Evolutionary conservation across 2,888 invertebrate species (phyloP), one percentile per base, ranked within the genome.

Genomic region (Operophtera brumata): DNA sequence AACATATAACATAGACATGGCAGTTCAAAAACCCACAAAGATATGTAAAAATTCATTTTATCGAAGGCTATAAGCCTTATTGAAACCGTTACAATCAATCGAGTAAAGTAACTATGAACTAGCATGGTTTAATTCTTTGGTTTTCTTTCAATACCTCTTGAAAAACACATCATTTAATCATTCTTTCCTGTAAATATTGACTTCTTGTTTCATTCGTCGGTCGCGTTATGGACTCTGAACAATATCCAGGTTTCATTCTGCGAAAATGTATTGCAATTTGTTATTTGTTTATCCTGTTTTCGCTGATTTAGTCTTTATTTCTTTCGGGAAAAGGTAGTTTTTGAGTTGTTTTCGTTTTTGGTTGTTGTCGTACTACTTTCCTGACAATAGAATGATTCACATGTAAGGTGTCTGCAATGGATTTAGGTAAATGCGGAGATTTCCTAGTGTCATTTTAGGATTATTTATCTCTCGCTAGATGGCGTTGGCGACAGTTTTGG

Each of bases 181-280:
- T 54, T 50, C 34, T 13, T 30, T 47, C 8, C 14, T 13, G 42
- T 61, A 57, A 61, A 59, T 57, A 47, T 59, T 63, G 54, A 49
- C 50, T 6, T 46, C 28, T 42, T 20, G 48, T 34, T 52, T 49
- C 30, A 35, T 55, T 51, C 41, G 42, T 39, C 40, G 45, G 54
- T 45, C 45, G 40, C 56, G 48, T 48, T 39, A 11, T 26, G 20
- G 35, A 43, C 26, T 45, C 47, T 40, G 32, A 34, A 51, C 57
- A 53, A 43, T 57, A 54, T 53, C 54, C 60, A 59, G 60, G 58
- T 59, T 52, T 49, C 36, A 37, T 60, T 60, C 48, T 40, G 52
- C 52, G 58, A 48, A 57, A 58, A 53, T 54, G 47, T 52, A 50
- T 25, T 36, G 42, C 52, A 36, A 20, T 40, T 55, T 13, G 5